These are phyloP conservation scores for Lasiurus cinereus DNA, from an alignment of 2,113 vertebrate species.

Conservation along the genomic window DNA sequence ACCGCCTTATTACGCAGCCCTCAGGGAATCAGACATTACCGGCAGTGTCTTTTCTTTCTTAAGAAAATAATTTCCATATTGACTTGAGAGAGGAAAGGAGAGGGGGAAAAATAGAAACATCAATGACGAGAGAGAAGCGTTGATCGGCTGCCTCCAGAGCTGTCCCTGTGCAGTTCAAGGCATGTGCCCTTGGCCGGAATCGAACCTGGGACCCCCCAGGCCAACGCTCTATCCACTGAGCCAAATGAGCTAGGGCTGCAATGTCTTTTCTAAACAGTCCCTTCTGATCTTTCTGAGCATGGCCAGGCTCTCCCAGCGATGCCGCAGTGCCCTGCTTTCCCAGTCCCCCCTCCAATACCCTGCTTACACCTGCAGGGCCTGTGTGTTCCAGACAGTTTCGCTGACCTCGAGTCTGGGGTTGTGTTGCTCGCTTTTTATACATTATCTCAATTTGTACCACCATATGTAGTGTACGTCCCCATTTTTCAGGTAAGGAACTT, in stretches of 20 bases:
- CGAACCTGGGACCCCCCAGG: too few relatives aligned
- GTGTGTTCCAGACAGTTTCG: not conserved
- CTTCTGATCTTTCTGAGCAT: not conserved
- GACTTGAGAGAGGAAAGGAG: too few relatives aligned
- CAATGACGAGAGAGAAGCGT: too few relatives aligned
- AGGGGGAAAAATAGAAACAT: too few relatives aligned
- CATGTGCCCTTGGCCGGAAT: too few relatives aligned
- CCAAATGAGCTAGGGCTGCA: not conserved
- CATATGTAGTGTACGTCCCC: not conserved
- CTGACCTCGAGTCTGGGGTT: not conserved
- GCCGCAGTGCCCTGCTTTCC: too few relatives aligned
- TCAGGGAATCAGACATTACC: not conserved
- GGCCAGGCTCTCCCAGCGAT: not conserved
- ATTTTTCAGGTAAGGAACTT: slow-evolving; percentile 9
- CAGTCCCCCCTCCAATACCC: not conserved
- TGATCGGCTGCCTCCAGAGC: too few relatives aligned
- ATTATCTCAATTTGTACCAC: not conserved
- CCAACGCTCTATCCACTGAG: too few relatives aligned
- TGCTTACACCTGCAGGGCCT: not conserved
- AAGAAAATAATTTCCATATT: too few relatives aligned
- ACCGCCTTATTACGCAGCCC: not conserved
- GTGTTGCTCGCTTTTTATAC: not conserved
- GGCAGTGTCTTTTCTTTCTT: too few relatives aligned
- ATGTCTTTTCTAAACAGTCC: not conserved
- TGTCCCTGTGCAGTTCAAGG: too few relatives aligned